A percentile compares a stretch with the other conserved stretches of the same genome.
These are phyloP conservation scores for Pelosia muscerda DNA, from an alignment of 2,888 invertebrate species.

Conservation along the genomic window DNA sequence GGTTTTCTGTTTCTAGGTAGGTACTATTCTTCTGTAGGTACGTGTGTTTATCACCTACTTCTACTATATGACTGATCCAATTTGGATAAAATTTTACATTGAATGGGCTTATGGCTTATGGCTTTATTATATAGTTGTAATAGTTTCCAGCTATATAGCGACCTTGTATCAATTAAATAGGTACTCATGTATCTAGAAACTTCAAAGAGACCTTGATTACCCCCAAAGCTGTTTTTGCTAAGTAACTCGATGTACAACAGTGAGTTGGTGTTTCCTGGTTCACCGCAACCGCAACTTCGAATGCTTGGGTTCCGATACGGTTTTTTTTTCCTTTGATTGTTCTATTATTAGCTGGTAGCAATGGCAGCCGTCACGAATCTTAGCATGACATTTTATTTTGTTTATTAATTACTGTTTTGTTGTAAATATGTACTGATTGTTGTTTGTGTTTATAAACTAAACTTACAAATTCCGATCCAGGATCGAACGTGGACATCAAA, in stretches of 20 bases:
- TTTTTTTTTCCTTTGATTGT: slow-evolving; percentile 1
- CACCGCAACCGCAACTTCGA: slow-evolving; percentile 14
- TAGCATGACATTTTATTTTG: neutral
- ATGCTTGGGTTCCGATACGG: slow-evolving; percentile 8
- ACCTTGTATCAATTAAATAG: neutral
- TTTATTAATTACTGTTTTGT: neutral
- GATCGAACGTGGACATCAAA: no score
- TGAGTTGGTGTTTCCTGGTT: slow-evolving; percentile 17
- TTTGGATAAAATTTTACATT: no score
- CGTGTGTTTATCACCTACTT: no score
- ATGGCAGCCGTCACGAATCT: neutral
- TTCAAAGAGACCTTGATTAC: slow-evolving; percentile 26
- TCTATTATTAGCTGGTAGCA: slow-evolving; percentile 10
- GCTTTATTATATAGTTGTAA: neutral
- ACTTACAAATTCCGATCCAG: no score
- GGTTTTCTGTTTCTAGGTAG: no score
- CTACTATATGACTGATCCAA: no score
- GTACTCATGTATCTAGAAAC: slow-evolving; percentile 20
- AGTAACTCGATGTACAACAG: slow-evolving; percentile 8
- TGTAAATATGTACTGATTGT: neutral
- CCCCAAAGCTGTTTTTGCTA: slow-evolving; percentile 7
- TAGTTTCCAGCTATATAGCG: neutral
- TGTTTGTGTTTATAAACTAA: neutral
- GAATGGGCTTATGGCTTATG: no score
- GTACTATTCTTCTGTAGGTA: no score